A percentile compares a stretch with the other conserved stretches of the same genome.
phyloP scores from a whole-genome alignment of 2,888 invertebrate genomes.

The Ophion ventricosus region DNA sequence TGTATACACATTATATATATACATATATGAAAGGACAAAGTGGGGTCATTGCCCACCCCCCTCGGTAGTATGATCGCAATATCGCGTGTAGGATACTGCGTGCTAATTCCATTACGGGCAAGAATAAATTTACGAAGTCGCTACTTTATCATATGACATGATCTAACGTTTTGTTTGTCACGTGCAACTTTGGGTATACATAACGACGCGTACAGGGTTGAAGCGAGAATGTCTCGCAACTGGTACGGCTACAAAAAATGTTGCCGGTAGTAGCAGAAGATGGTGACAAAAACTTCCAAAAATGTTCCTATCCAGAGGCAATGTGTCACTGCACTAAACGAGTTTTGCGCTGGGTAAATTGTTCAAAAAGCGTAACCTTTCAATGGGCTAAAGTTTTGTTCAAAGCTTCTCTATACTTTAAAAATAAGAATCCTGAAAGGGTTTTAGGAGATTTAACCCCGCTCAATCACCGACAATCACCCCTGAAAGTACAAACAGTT shows the following conservation, averaged over 20 bases:
- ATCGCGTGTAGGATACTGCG: conserved; percentile 73
- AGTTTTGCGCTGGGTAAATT: background rate
- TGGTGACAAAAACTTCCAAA: background rate
- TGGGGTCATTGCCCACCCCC: background rate
- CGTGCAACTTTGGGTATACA: conserved; percentile 41
- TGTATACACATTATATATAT: background rate
- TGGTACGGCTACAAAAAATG: background rate
- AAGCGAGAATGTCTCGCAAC: background rate
- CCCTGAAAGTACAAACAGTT: too few species aligned
- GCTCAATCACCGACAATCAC: too few species aligned
- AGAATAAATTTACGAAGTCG: conserved; percentile 73
- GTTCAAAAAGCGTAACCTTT: too few species aligned
- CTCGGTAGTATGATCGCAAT: conserved; percentile 73
- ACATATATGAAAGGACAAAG: background rate
- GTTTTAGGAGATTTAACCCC: too few species aligned
- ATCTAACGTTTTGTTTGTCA: conserved; percentile 65
- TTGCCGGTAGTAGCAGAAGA: background rate
- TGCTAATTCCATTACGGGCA: conserved; percentile 77
- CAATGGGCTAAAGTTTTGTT: too few species aligned
- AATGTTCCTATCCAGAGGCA: background rate
- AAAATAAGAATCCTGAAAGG: too few species aligned
- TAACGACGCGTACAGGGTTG: background rate
- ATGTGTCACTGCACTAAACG: background rate
- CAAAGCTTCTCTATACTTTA: too few species aligned
- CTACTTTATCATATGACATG: conserved; percentile 61